Base-by-base conservation (phyloP, 2,888 invertebrate species). In the Auanema sp. region DNA sequence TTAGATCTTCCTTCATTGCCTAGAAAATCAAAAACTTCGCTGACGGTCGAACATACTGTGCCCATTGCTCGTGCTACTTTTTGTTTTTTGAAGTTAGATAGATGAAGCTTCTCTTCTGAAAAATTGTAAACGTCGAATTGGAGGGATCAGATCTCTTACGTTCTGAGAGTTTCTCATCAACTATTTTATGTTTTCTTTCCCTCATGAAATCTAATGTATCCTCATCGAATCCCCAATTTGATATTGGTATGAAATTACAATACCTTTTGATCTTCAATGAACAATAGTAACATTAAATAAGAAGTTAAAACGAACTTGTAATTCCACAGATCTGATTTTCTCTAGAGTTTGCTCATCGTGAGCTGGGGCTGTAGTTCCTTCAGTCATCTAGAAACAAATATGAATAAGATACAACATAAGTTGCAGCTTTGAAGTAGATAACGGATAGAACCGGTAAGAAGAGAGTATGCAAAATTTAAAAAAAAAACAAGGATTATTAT, bases 221-320 rank as follows among this genome's bases (percentile, higher is more conserved):
- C 16, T 77, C 72, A 51, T 76, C 77, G 50, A 79, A 76, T 18
- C 77, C 78, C 78, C 78, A 79, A 49, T 59, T 60, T 8, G 51
- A 53, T 2, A 71, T 59, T 3, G 77, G 77, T 41, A 78, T 70
- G 41, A 75, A 40, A 43, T 77, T 69, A 55, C 72, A 70, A 54
- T 68, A 68, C 12, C 43, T 47, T 18, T 60, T 55, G 56, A 68
- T 64, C 69, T 69, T 54, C 24, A 68, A 49, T 57, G 21, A n/a
- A n/a, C n/a, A n/a, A n/a, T n/a, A n/a, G n/a, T n/a, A n/a, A n/a
- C n/a, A 40, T 21, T 12, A 6, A 18, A 23, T 21, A 54, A 23
- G 10, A 43, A n/a, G 33, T 33, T 16, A 53, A 43, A 11, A 42
- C 1, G 3, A 49, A 62, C 44, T 16, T 55, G 24, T 16, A 21